These are phyloP conservation scores for Dorcus hopei DNA, from an alignment of 2,888 invertebrate genomes.

Conservation along the genomic window DNA sequence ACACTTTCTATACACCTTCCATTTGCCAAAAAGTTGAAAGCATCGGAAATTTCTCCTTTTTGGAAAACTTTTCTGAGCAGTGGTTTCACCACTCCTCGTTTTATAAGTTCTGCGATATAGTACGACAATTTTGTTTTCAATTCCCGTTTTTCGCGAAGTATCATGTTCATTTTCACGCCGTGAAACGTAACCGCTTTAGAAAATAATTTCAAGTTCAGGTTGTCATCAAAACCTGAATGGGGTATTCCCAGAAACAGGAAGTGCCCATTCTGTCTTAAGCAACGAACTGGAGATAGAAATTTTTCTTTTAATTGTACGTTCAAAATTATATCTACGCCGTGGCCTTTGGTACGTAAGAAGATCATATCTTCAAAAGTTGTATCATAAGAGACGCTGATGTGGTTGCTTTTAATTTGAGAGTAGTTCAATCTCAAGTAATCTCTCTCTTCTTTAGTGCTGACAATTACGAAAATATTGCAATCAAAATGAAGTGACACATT, in stretches of 20 bases:
- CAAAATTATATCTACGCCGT: conserved; percentile 85
- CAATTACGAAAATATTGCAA: conserved; percentile 80
- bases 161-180: conserved; percentile 52
- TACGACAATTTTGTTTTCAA: too few species aligned
- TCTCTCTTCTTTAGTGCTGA: conserved; percentile 80
- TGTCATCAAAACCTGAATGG: conserved; percentile 66
- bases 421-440: conserved; percentile 79
- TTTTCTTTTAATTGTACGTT: conserved; percentile 92
- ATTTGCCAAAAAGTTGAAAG: conserved; percentile 63
- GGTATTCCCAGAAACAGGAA: conserved; percentile 84
- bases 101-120: too few species aligned
- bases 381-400: conserved; percentile 87
- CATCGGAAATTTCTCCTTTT: conserved; percentile 64
- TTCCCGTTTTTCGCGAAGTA: too few species aligned
- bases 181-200: conserved; percentile 58
- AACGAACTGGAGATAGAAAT: conserved; percentile 65
- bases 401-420: conserved; percentile 60
- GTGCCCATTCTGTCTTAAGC: conserved; percentile 58
- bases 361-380: conserved; percentile 84
- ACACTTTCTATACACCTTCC: conserved; percentile 82
- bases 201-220: conserved; percentile 57
- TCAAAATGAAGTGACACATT: conserved; percentile 61
- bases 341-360: conserved; percentile 73
- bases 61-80: conserved; percentile 63
- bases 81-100: conserved; percentile 65